A percentile compares a stretch with the other conserved stretches of the same genome.
phyloP scores from a whole-genome alignment of 1,140 invertebrate species.

The Vanessa atalanta region DNA sequence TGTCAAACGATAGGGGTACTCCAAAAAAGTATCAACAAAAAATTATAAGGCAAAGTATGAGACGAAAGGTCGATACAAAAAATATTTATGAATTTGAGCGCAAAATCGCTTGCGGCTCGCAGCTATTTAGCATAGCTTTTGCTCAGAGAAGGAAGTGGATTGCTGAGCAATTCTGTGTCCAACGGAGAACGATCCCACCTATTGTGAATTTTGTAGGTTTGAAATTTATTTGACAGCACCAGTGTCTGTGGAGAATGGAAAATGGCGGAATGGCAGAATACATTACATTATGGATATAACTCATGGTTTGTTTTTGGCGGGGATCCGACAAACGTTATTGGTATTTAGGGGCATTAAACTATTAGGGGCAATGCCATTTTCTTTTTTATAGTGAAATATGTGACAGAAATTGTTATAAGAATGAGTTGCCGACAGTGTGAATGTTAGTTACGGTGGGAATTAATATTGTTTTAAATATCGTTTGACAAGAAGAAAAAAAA shows the following conservation, averaged over 20 bases:
- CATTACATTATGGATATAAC: constrained; percentile 76
- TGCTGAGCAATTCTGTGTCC: constrained; percentile 66
- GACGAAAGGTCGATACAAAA: constrained; percentile 70
- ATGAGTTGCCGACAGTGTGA: constrained; percentile 65
- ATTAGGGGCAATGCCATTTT: constrained; percentile 68
- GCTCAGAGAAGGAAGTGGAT: constrained; percentile 45
- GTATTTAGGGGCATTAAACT: constrained; percentile 77
- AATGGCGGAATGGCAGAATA: constrained; percentile 77
- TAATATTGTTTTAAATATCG: constrained; percentile 65
- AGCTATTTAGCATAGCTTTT: constrained; percentile 45
- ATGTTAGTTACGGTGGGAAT: constrained; percentile 70
- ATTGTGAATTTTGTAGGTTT: constrained; percentile 77
- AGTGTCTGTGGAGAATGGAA: constrained; percentile 79
- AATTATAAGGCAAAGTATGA: constrained; percentile 65
- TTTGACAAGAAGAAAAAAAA: constrained; percentile 8
- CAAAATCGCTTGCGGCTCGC: constrained; percentile 59
- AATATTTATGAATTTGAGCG: constrained; percentile 53
- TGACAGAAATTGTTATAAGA: constrained; percentile 59
- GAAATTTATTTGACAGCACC: constrained; percentile 79
- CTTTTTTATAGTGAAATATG: constrained; percentile 67
- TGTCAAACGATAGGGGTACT: constrained; percentile 71
- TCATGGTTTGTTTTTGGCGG: constrained; percentile 80
- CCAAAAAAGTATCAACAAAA: constrained; percentile 73
- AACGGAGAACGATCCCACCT: constrained; percentile 63
- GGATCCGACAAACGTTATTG: constrained; percentile 79